A percentile compares a stretch with the other conserved stretches of the same genome.
Evolutionary conservation across 64 coral and sea anemone genomes (phyloP).

Genomic region (Montipora efflorescens): DNA sequence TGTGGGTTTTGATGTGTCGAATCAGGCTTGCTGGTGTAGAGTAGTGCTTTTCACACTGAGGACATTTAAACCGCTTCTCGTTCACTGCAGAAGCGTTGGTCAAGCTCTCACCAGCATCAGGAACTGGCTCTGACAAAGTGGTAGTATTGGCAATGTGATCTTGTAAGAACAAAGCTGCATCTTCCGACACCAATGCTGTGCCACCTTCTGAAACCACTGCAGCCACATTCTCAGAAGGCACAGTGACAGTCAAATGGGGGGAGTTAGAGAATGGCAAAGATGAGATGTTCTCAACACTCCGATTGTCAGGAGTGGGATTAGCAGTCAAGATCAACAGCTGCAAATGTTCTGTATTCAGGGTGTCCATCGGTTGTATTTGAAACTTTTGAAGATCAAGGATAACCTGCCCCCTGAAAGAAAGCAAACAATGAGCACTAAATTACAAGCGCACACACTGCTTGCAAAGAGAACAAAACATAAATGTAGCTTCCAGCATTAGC

Average conservation of each 20-base stretch:
- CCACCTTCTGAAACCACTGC: neutral
- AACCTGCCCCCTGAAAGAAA: slow-evolving; percentile 15
- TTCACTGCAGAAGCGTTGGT: neutral
- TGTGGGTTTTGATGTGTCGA: slow-evolving; percentile 47
- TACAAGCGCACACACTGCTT: neutral
- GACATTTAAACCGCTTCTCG: slow-evolving; percentile 25
- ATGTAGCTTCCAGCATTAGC: no score
- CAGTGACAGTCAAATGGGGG: neutral
- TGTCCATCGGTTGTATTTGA: slow-evolving; percentile 42
- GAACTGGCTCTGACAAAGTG: neutral
- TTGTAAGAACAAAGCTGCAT: neutral
- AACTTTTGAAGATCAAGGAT: slow-evolving; percentile 43
- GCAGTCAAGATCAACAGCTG: slow-evolving; percentile 29
- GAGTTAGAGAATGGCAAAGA: neutral
- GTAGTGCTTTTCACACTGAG: slow-evolving; percentile 27
- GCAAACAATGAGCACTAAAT: neutral
- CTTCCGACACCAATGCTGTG: neutral
- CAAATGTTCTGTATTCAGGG: slow-evolving; percentile 5
- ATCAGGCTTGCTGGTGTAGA: neutral
- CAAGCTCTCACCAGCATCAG: neutral
- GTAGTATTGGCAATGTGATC: neutral
- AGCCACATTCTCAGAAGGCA: neutral
- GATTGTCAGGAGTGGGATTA: neutral
- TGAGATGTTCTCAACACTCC: neutral
- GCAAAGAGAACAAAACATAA: neutral